These are phyloP conservation scores for Sthenelais limicola DNA, from an alignment of 2,888 invertebrate genomes.

Conservation along the genomic window DNA sequence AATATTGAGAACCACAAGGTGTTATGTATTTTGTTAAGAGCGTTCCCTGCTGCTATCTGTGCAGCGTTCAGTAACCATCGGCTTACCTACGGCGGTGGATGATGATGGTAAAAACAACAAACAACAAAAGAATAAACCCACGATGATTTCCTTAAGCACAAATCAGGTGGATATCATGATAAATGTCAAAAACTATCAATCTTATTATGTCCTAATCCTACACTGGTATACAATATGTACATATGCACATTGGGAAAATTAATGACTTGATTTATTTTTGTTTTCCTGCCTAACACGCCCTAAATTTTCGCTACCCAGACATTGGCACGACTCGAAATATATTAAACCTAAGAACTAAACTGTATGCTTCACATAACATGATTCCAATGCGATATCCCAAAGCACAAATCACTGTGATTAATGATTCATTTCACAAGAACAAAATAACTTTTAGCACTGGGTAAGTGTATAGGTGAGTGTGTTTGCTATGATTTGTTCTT, in stretches of 20 bases:
- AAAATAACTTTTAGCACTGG: constrained; percentile 20
- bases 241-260: constrained; percentile 25
- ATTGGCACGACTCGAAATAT: constrained; percentile 4
- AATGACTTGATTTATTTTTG: too few species aligned
- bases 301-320: constrained; percentile 20
- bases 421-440: constrained; percentile 19
- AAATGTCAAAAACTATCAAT: too few species aligned
- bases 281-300: too few species aligned
- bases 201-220: constrained; percentile 5
- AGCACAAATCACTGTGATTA: constrained; percentile 29
- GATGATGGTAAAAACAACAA: constrained; percentile 9
- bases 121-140: constrained; percentile 10
- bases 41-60: too few species aligned
- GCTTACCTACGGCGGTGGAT: too few species aligned
- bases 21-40: too few species aligned
- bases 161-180: constrained; percentile 19
- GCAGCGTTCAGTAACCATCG: too few species aligned
- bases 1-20: too few species aligned
- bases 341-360: constrained; percentile 33
- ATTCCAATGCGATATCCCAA: constrained; percentile 14
- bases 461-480: background rate
- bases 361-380: constrained; percentile 22
- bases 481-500: constrained; percentile 22
- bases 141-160: constrained; percentile 24
- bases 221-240: constrained; percentile 31